Base-by-base conservation (phyloP, 2,797 vertebrate genomes). In the Octomys mimax region DNA sequence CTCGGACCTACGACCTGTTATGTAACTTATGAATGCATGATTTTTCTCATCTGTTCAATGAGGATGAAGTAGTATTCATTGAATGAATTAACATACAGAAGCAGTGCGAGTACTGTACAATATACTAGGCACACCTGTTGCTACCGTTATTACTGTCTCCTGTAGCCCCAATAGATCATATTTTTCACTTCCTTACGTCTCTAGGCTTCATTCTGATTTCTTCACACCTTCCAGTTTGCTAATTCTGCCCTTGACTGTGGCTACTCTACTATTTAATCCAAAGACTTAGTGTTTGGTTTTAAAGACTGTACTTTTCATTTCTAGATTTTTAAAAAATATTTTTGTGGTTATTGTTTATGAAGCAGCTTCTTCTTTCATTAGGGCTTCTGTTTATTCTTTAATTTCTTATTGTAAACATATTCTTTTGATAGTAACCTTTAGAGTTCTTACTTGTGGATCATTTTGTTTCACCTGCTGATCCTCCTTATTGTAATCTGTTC, bases 181-280 rank as follows among this genome's bases (percentile, higher is more conserved):
- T n/a, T 89, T 68, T 92, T 84, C 36, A 71, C 61, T 6, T 57
- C 46, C 10, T 82, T 61, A 36, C 39, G 87, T 68, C 59, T 93
- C 52, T 75, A 21, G 31, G 49, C 49, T 88, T 80, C 66, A 39
- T 81, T 91, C 33, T 73, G 80, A 81, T 77, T 85, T 85, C 54
- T 64, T 94, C 64, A 52, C 18, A 81, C 49, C 28, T 62, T 90
- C 71, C 57, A 91, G 59, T 57, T 57, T 66, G 64, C 54, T 39
- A 10, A 94, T 81, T 88, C 73, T 86, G 28, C 80, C 54, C 84
- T 91, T 80, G 77, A 36, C 81, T 68, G 24, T 28, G 31, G 83
- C n/a, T 28, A 75, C n/a, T 79, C 8, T 94, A 24, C 49, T 83
- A 24, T n/a, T 95, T 75, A 81, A 81, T 77, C 18, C 61, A 93